These are phyloP conservation scores for Machaerirhynchus nigripectus DNA, from an alignment of 2,113 vertebrate genomes.

Conservation along the genomic window DNA sequence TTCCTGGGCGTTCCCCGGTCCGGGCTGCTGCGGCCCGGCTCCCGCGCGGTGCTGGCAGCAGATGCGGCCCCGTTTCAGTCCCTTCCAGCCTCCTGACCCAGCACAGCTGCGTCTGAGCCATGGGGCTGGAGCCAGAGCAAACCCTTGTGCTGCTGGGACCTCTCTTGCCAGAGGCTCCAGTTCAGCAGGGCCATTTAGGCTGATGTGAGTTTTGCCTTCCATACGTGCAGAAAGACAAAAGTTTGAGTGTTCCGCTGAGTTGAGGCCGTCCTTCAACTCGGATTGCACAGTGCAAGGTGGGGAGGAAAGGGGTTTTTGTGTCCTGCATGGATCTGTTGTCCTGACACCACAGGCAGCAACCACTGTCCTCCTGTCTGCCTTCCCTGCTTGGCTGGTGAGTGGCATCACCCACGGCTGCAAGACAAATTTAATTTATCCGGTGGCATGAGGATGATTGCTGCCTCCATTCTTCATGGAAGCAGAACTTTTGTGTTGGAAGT, in stretches of 20 bases:
- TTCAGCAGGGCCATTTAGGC: background rate
- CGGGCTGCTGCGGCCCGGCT: too few relatives aligned
- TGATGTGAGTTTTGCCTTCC: background rate
- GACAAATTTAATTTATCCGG: background rate
- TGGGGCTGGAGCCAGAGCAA: conserved; percentile 1
- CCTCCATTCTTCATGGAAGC: background rate
- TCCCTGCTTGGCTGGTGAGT: background rate
- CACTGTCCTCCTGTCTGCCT: background rate
- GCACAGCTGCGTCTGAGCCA: background rate
- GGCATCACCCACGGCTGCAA: background rate
- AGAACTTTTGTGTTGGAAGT: background rate
- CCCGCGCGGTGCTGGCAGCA: background rate
- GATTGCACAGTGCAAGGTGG: accelerated
- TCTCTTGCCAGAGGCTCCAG: background rate
- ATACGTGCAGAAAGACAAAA: background rate
- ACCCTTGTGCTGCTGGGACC: background rate
- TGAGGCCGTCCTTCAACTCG: background rate
- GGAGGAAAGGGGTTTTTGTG: background rate
- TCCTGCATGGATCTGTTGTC: background rate
- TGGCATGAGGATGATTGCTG: background rate
- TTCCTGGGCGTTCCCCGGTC: accelerated
- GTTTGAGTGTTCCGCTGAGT: background rate
- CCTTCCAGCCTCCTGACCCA: conserved; percentile 8
- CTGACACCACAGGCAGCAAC: background rate
- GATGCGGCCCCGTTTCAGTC: accelerated